phyloP scores from a whole-genome alignment of 2,888 invertebrate genomes.

The Halictus quadricinctus region DNA sequence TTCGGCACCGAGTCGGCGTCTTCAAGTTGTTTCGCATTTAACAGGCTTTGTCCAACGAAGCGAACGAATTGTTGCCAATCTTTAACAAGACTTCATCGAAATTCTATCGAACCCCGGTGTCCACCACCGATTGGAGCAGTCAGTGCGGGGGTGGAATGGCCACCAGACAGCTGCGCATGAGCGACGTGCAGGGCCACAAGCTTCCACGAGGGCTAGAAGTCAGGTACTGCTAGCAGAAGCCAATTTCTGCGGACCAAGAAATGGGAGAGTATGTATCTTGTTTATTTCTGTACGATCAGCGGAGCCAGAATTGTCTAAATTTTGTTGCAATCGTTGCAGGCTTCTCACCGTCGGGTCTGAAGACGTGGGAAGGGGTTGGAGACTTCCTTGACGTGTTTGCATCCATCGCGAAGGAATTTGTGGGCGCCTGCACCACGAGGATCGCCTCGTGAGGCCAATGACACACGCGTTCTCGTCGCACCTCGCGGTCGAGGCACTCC shows the following conservation, averaged over 20 bases:
- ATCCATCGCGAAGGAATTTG: not conserved
- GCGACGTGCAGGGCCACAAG: slow-evolving; percentile 75
- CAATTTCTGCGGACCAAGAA: slow-evolving; percentile 38
- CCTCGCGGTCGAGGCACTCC: slow-evolving; percentile 19
- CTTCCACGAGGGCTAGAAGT: slow-evolving; percentile 77
- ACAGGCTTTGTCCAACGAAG: slow-evolving; percentile 97
- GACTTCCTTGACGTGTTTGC: not conserved
- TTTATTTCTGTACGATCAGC: not conserved
- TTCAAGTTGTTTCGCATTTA: not conserved
- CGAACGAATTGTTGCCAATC: slow-evolving; percentile 97
- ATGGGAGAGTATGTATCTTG: slow-evolving; percentile 44
- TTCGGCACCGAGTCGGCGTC: not conserved
- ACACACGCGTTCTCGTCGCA: not conserved
- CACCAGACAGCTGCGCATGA: slow-evolving; percentile 78
- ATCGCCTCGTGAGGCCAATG: not conserved
- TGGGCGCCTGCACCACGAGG: not conserved
- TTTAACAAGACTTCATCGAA: slow-evolving; percentile 98
- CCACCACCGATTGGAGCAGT: slow-evolving; percentile 95
- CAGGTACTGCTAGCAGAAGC: slow-evolving; percentile 75
- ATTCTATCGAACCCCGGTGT: slow-evolving; percentile 92
- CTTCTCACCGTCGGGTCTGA: not conserved
- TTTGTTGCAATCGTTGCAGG: not conserved
- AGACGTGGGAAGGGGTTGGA: not conserved
- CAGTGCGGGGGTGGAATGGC: slow-evolving; percentile 83
- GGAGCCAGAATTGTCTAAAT: not conserved